Conservation (phyloP, 2,113 vertebrate genomes). For the Otus sunia region DNA sequence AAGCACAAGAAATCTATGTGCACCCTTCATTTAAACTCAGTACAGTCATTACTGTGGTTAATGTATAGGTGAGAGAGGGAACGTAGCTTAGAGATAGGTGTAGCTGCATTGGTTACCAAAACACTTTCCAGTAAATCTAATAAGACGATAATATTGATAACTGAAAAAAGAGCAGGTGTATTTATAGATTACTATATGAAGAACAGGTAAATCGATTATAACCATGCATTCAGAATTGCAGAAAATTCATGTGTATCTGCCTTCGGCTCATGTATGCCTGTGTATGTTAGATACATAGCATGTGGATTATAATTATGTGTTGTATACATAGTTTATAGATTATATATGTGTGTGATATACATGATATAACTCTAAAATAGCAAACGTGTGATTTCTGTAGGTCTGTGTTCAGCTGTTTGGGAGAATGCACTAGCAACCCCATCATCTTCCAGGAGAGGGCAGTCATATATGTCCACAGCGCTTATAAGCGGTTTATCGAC, state of each 20-base stretch:
- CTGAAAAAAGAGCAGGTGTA: neutral
- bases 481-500: fast-evolving
- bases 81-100: neutral
- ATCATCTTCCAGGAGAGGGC: conserved; percentile 49
- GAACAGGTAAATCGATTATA: neutral
- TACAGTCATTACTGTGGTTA: neutral
- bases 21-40: neutral
- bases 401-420: fast-evolving
- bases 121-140: neutral
- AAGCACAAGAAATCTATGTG: neutral
- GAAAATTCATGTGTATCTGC: neutral
- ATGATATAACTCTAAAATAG: neutral
- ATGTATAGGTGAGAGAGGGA: neutral
- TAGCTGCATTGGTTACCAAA: neutral
- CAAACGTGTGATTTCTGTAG: neutral
- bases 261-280: neutral
- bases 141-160: neutral
- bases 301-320: neutral
- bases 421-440: neutral
- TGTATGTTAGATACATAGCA: neutral
- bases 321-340: neutral
- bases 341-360: neutral
- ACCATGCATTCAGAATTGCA: neutral
- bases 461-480: neutral
- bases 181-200: neutral